phyloP scores from a whole-genome alignment of 2,797 vertebrate genomes.

The Neopelma chrysocephalum region DNA sequence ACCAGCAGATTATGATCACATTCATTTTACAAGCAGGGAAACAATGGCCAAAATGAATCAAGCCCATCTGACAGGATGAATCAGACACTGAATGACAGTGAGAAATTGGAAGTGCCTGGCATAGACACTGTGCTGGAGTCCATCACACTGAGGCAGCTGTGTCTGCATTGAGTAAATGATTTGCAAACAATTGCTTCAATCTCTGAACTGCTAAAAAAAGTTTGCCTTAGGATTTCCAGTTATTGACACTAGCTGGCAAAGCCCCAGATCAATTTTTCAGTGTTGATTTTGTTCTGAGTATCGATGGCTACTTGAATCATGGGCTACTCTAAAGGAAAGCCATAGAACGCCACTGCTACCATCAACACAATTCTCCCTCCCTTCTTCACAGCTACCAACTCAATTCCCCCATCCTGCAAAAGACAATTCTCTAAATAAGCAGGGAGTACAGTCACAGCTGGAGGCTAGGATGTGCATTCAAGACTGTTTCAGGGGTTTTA shows the following conservation, averaged over 20 bases:
- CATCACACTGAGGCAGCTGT: not conserved
- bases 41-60: slow-evolving; percentile 42
- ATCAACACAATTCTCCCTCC: not conserved
- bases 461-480: not conserved
- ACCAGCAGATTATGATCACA: slow-evolving; percentile 9
- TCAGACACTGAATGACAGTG: not conserved
- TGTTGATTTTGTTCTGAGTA: not conserved
- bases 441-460: not conserved
- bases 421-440: slow-evolving; percentile 11
- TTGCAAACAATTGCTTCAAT: not conserved
- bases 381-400: not conserved
- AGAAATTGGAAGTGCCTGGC: not conserved
- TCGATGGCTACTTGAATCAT: not conserved
- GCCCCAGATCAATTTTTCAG: slow-evolving; percentile 4
- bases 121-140: not conserved
- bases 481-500: not conserved
- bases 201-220: not conserved
- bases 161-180: not conserved
- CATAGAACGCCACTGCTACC: not conserved
- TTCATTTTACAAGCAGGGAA: not conserved
- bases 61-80: slow-evolving; percentile 32
- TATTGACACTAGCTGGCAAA: not conserved
- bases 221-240: slow-evolving; percentile 15
- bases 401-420: not conserved
- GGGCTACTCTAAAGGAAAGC: not conserved